These are phyloP conservation scores for Scolopax bukidnonensis DNA, from an alignment of 2,797 vertebrate genomes.

Conservation along the genomic window DNA sequence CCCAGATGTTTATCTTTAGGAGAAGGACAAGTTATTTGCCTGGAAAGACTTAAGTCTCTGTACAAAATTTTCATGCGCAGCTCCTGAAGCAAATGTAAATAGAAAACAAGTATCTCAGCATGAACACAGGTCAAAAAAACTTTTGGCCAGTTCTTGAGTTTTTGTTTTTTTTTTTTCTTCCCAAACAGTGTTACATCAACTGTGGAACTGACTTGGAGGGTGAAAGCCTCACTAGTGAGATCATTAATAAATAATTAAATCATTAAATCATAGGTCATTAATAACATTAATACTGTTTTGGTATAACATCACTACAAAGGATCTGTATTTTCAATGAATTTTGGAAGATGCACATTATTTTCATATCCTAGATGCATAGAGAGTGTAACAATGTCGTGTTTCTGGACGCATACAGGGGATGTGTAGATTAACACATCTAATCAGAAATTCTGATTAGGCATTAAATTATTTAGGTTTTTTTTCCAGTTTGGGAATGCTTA, in stretches of 20 bases:
- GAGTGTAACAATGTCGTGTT: background rate
- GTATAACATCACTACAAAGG: rapidly evolving
- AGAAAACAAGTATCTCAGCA: background rate
- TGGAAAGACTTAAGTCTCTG: background rate
- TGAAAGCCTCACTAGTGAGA: background rate
- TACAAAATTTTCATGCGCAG: background rate
- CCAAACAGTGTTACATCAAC: background rate
- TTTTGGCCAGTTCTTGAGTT: background rate
- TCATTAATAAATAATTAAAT: background rate
- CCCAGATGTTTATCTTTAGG: background rate
- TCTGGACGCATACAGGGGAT: background rate
- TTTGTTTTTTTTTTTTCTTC: background rate
- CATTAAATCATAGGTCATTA: background rate
- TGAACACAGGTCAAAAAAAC: background rate
- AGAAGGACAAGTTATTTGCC: background rate
- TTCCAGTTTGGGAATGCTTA: rapidly evolving
- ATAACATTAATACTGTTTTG: background rate
- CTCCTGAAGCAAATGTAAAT: background rate
- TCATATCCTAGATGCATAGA: background rate
- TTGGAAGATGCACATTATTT: background rate
- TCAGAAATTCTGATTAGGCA: background rate
- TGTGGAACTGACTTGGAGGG: background rate
- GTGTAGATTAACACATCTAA: background rate
- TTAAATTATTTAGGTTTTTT: background rate
- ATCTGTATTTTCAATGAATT: background rate